A percentile compares a stretch with the other conserved stretches of the same genome.
Conservation (phyloP, 1,140 invertebrate species). For the Bursaphelenchus mucronatus region DNA sequence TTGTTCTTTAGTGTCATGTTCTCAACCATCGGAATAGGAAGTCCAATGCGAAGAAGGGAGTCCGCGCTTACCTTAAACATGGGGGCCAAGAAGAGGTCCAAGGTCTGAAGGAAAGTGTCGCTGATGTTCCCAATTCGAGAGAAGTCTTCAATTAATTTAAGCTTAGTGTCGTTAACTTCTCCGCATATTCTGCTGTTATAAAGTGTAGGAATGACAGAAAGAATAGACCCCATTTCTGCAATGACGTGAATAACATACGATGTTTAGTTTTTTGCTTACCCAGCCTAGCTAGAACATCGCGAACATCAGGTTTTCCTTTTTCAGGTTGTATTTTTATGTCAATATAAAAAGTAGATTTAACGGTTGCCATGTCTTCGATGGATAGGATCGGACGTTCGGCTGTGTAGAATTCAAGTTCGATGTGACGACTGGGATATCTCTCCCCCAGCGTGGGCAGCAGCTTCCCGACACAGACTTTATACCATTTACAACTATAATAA, state of each 20-base stretch:
- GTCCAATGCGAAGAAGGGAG: slow-evolving; percentile 33
- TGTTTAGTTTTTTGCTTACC: slow-evolving; percentile 25
- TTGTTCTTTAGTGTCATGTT: slow-evolving; percentile 38
- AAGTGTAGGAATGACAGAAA: slow-evolving; percentile 26
- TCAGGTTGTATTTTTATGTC: slow-evolving; percentile 42
- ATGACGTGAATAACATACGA: background rate
- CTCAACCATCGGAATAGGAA: slow-evolving; percentile 43
- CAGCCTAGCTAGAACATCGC: slow-evolving; percentile 32
- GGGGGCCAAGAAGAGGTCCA: slow-evolving; percentile 30
- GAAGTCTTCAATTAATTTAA: slow-evolving; percentile 22
- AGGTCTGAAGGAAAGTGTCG: slow-evolving; percentile 24
- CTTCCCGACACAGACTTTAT: slow-evolving; percentile 39
- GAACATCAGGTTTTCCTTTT: slow-evolving; percentile 13
- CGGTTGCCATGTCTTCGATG: slow-evolving; percentile 4
- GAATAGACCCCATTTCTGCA: slow-evolving; percentile 23
- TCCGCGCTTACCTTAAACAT: slow-evolving; percentile 30
- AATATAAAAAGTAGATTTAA: slow-evolving; percentile 33
- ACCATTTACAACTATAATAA: slow-evolving; percentile 40
- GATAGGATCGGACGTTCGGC: slow-evolving; percentile 18
- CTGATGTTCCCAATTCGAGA: slow-evolving; percentile 36
- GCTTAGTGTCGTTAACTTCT: slow-evolving; percentile 23
- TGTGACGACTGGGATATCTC: slow-evolving; percentile 32
- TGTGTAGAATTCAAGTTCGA: slow-evolving; percentile 40
- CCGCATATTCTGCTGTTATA: slow-evolving; percentile 27
- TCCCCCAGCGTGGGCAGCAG: slow-evolving; percentile 30